Base-by-base conservation (phyloP, 2,113 vertebrate genomes). In the Seriola dumerili region DNA sequence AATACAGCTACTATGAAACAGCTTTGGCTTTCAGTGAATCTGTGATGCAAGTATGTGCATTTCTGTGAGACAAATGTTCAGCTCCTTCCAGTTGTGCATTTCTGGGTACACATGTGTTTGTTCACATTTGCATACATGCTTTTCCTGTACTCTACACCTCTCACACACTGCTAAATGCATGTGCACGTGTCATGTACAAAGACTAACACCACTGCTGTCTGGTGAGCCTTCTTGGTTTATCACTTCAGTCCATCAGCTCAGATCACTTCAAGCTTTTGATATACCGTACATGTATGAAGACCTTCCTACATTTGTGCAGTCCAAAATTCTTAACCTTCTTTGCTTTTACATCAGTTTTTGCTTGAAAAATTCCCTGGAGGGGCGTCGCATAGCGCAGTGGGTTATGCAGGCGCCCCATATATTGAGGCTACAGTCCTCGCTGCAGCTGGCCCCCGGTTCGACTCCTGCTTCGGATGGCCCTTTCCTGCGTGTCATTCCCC, bases 21-120 rank as follows among this genome's bases (percentile, higher is more conserved):
- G 32, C 7, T 58, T 50, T 4, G 3, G 4, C 52, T 80, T 77
- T 77, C 73, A 75, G 36, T 73, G 76, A 86, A 83, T 78, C 34
- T 40, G 10, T 44, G 66, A 32, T 70, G 36, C 7, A 73, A 69
- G n/a, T 46, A 29, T 32, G 63, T 3, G 3, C 11, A 17, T 58
- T 21, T 38, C n/a, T 44, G 14, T 16, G 36, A 44, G 13, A 29
- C 10, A 42, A 12, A 17, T 3, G 6, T 67, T 10, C 44, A 52
- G 4, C 17, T 42, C 36, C 25, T 12, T 0, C 5, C 32, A 52
- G 40, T 16, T 62, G 40, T 32, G 64, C 3, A 8, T 55, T 77
- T 38, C 32, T 42, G 63, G 44, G 9, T 46, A 46, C 4, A 29
- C 4, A 5, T 11, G 46, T 85, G 40, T 42, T 29, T 69, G 42